A percentile compares a stretch with the other conserved stretches of the same genome.
Evolutionary conservation across 2,113 vertebrate genomes (phyloP).

Genomic region (Xerus inauris): DNA sequence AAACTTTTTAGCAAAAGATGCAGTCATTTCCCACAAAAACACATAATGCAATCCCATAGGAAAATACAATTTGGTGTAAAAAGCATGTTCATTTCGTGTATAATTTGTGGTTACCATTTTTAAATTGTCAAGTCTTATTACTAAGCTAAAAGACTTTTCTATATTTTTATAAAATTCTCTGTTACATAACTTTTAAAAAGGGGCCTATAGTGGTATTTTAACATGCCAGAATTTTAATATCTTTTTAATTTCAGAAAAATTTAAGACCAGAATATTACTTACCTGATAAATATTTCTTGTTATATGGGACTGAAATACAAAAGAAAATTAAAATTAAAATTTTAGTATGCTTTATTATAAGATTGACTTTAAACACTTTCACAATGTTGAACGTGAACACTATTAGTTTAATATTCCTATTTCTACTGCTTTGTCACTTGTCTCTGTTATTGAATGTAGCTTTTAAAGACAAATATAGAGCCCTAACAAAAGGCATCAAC

Average conservation of each 20-base stretch:
- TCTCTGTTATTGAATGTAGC: slow-evolving; percentile 35
- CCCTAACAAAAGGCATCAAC: background rate
- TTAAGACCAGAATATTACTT: slow-evolving; percentile 64
- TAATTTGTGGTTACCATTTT: background rate
- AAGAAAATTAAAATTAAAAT: slow-evolving; percentile 61
- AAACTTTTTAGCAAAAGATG: background rate
- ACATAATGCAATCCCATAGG: background rate
- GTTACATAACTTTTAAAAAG: background rate
- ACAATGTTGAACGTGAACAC: slow-evolving; percentile 37
- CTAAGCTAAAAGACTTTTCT: background rate
- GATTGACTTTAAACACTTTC: slow-evolving; percentile 42
- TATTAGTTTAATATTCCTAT: background rate
- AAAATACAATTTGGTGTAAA: background rate
- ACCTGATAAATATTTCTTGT: slow-evolving; percentile 82
- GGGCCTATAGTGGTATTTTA: background rate
- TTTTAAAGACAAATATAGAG: background rate
- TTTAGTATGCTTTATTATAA: slow-evolving; percentile 23
- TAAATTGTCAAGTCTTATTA: background rate
- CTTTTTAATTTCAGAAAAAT: background rate
- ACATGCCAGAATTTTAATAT: background rate
- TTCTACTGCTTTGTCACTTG: background rate
- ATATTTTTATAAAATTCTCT: slow-evolving; percentile 35
- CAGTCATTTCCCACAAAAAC: background rate
- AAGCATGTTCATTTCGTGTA: background rate
- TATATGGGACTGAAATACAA: slow-evolving; percentile 80